Evolutionary conservation across 2,797 vertebrate genomes (phyloP).

Genomic region (Pagetopsis macropterus): DNA sequence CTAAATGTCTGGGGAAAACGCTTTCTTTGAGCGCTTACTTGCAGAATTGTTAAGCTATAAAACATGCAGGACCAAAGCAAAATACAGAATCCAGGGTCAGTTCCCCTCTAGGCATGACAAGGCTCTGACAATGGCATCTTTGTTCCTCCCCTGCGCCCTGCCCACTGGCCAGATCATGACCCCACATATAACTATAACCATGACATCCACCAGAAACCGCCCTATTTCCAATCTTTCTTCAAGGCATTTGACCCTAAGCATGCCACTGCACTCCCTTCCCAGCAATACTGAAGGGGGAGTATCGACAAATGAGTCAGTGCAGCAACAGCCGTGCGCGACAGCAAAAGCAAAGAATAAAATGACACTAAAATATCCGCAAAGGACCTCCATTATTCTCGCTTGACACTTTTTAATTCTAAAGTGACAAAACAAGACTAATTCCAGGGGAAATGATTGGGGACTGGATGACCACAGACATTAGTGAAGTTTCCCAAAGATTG

Average conservation of each 20-base stretch:
- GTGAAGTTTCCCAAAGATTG: slow-evolving; percentile 72
- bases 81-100: slow-evolving; percentile 52
- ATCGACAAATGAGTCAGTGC: slow-evolving; percentile 54
- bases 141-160: slow-evolving; percentile 38
- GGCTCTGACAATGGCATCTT: slow-evolving; percentile 51
- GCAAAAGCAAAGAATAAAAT: slow-evolving; percentile 52
- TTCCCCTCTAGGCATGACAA: slow-evolving; percentile 34
- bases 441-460: slow-evolving; percentile 65
- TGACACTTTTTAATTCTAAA: slow-evolving; percentile 80
- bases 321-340: slow-evolving; percentile 22
- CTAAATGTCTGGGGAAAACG: slow-evolving; percentile 55
- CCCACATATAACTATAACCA: slow-evolving; percentile 22
- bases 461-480: slow-evolving; percentile 61
- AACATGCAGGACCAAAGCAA: slow-evolving; percentile 50
- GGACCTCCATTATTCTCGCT: slow-evolving; percentile 69
- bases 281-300: slow-evolving; percentile 16
- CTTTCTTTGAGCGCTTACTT: slow-evolving; percentile 41
- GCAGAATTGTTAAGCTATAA: slow-evolving; percentile 38
- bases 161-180: slow-evolving; percentile 51
- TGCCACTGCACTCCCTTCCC: slow-evolving; percentile 6
- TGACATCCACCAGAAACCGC: slow-evolving; percentile 23
- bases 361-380: slow-evolving; percentile 67
- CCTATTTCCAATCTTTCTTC: slow-evolving; percentile 30
- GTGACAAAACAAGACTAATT: slow-evolving; percentile 81
- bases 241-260: slow-evolving; percentile 11